Evolutionary conservation across 2,113 vertebrate species (phyloP).

Genomic region (Trichomycterus rosablanca): DNA sequence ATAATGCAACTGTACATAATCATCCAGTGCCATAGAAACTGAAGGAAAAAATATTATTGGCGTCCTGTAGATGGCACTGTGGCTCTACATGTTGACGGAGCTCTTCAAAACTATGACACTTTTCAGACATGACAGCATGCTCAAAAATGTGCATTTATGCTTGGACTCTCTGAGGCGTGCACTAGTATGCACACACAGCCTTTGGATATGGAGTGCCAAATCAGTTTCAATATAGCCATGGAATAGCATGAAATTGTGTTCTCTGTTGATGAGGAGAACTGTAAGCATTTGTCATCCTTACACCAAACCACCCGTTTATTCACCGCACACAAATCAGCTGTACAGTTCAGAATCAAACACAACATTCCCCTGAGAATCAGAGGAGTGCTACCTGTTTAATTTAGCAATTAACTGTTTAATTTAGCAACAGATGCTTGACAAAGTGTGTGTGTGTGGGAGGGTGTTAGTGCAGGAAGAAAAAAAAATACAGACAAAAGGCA

Average conservation of each 20-base stretch:
- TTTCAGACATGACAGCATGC: neutral
- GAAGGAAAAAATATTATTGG: neutral
- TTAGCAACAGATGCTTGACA: conserved; percentile 11
- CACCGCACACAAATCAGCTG: neutral
- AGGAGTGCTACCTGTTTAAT: conserved; percentile 7
- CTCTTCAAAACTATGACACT: neutral
- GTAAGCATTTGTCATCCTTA: neutral
- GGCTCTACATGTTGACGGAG: conserved; percentile 11
- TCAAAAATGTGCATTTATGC: conserved; percentile 1
- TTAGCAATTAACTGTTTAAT: conserved; percentile 17
- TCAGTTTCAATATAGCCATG: neutral
- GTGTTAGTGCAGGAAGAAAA: conserved; percentile 8
- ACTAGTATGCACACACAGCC: neutral
- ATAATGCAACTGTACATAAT: too few relatives aligned
- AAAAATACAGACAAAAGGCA: neutral
- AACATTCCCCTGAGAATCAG: neutral
- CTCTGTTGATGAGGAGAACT: conserved; percentile 10
- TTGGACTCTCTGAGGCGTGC: too few relatives aligned
- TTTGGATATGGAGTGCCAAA: conserved; percentile 4
- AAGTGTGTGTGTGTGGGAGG: conserved; percentile 8
- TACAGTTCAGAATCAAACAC: neutral
- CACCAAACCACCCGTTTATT: neutral
- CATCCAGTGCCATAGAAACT: neutral
- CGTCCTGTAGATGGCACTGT: conserved; percentile 39
- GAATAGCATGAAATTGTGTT: conserved; percentile 1